Evolutionary conservation across 2,888 invertebrate species (phyloP), one percentile per base, ranked within the genome.

Genomic region (Rhorus exstirpatorius): DNA sequence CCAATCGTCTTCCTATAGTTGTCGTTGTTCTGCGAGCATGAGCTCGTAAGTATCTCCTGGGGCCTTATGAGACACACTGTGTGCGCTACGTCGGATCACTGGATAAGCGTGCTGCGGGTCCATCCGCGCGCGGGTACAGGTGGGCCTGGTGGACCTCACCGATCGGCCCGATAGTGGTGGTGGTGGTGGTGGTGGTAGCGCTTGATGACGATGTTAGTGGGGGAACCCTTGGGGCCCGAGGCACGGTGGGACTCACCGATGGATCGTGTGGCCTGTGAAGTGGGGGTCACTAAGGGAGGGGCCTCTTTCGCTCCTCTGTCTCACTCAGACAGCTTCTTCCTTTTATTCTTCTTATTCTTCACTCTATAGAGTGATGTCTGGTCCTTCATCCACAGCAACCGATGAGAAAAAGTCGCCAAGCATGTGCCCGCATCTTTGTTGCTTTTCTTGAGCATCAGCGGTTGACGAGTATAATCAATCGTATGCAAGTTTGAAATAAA

Each of bases 51-150:
- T 87, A 86, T 85, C 87, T 83, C 85, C 86, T 84, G 86, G 87
- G 88, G 88, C 88, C 88, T 89, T 89, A 88, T 87, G 86, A 24
- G 86, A 86, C 87, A 88, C 81, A 85, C 85, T 87, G 88, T 84
- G 84, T 68, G 86, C 87, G 86, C 85, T 31, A 31, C 31, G 31
- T 31, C 31, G 87, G 86, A 89, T 88, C 87, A 86, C 84, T 88
- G 85, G 87, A 87, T 87, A 87, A 90, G 88, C 89, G 87, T 90
- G 89, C 88, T 88, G 35, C 17, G 87, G 87, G 86, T 89, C 90
- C 90, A 90, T 89, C 88, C 87, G 86, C 84, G 71, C 65, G 76
- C 68, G 82, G 84, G 89, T 87, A 90, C 90, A 90, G 90, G 90
- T 90, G 90, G 89, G 88, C 86, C 85, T 85, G 82, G 85, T 86